Evolutionary conservation across 2,888 invertebrate genomes (phyloP), one percentile per base, ranked within the genome.

Genomic region (Elmis aenea): DNA sequence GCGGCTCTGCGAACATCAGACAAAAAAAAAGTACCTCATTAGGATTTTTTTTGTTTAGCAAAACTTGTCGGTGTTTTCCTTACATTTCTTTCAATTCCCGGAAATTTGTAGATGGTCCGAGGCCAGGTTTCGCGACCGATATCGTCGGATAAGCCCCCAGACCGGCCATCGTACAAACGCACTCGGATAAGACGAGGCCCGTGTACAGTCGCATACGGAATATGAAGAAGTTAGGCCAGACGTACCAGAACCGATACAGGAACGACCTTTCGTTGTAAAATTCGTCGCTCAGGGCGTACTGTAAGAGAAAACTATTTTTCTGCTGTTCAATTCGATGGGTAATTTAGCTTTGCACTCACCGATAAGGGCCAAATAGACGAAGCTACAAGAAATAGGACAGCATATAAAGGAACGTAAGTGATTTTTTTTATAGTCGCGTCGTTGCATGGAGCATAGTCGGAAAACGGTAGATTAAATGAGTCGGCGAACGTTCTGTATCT

Each of bases 151-250:
- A 97, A 1, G 89, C 90, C 2, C 96, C 97, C 8, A 97, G 71
- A 0, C 92, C 93, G 2, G 89, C 84, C 65, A 87, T 82, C 9
- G 89, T 88, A 59, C 94, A 94, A n/a, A 90, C 88, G 63, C 88
- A 86, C 67, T 96, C 95, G 0, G 94, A 87, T 33, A 96, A 64
- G 0, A 85, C 79, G 75, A 96, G 82, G 0, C 94, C 96, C 8
- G 83, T 77, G 62, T 92, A 96, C 48, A 97, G 85, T 31, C 96
- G 78, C 70, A 87, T 83, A 3, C 94, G 81, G 67, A 96, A 95
- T 34, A 82, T 82, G 27, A 87, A 79, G 64, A 95, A 97, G 39
- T 86, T 73, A 1, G 88, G 85, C 72, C 87, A 86, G 47, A 90
- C 84, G 64, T 89, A 95, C 69, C 87, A 75, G 46, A 92, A 72